phyloP scores from a whole-genome alignment of 2,888 invertebrate species.

The Gari tellinella region DNA sequence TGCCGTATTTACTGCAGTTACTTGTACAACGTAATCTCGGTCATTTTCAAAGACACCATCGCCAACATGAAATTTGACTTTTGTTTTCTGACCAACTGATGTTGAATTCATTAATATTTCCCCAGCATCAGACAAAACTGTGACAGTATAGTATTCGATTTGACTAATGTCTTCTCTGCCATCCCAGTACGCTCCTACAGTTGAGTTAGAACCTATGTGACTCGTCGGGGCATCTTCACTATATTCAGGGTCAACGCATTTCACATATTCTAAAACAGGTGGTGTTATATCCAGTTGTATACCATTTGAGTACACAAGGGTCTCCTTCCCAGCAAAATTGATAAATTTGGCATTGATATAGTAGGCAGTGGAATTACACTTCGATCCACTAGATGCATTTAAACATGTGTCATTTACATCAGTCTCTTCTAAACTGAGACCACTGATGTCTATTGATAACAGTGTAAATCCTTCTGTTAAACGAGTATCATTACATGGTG shows the following conservation, averaged over 20 bases:
- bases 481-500: conserved; percentile 32
- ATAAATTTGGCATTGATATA: conserved; percentile 62
- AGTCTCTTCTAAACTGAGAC: conserved; percentile 13
- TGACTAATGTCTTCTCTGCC: conserved; percentile 64
- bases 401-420: conserved; percentile 15
- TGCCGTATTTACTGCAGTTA: conserved; percentile 60
- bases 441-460: conserved; percentile 18
- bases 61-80: conserved; percentile 21
- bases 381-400: conserved; percentile 19
- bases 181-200: conserved; percentile 67
- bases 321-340: conserved; percentile 64
- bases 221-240: conserved; percentile 63
- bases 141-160: conserved; percentile 47
- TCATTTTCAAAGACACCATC: conserved; percentile 48
- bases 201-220: conserved; percentile 64
- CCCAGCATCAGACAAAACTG: conserved; percentile 38
- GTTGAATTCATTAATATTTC: conserved; percentile 36
- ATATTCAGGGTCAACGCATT: conserved; percentile 66
- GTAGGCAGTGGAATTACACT: conserved; percentile 55
- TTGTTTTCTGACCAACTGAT: conserved; percentile 41
- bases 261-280: conserved; percentile 59
- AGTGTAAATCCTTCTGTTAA: conserved; percentile 45
- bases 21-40: conserved; percentile 55
- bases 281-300: conserved; percentile 67
- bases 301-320: conserved; percentile 57